Evolutionary conservation across 2,113 vertebrate genomes (phyloP), one percentile per base, ranked within the genome.

Genomic region (rabbit (Oryctolagus cuniculus)): DNA sequence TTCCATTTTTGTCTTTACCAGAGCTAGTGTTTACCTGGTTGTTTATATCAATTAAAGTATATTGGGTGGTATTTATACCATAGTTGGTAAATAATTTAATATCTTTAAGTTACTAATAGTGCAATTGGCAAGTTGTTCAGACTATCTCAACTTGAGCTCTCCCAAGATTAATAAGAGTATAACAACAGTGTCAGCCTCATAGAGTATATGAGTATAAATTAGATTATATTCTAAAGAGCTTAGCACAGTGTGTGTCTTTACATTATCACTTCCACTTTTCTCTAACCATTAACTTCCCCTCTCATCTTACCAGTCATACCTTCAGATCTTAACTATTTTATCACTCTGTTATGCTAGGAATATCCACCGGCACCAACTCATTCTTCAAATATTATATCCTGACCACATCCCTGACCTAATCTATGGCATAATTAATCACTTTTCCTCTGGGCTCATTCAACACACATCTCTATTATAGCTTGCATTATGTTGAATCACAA

Each of bases 391-490:
- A 91, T 58, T 85, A 36, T 17, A 49, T 73, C 58, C 78, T 84
- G 69, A 78, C 29, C 27, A 80, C 53, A 72, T 72, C 17, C 5
- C 8, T 77, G 66, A 74, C 67, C 49, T 78, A 85, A 81, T 36
- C 49, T 36, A 73, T 34, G 53, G 73, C 63, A 73, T 77, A 90
- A 87, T 92, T 84, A 92, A 92, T 95, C 34, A 93, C 64, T 79
- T 93, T 61, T 83, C 12, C 64, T n/a, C 6, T 85, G n/a, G 38
- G 38, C 66, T 91, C n/a, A 80, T 4, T 70, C 44, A 58, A 64
- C 29, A 66, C 89, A 86, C 58, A 88, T 69, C 89, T 94, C 83
- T 78, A 66, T 85, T 51, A 89, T 27, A 61, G 5, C 31, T 70
- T 77, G 34, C 22, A 79, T 87, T 78, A 38, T 55, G 49, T 12